Conservation (phyloP, 2,888 invertebrate species). For the Nemoura dubitans region DNA sequence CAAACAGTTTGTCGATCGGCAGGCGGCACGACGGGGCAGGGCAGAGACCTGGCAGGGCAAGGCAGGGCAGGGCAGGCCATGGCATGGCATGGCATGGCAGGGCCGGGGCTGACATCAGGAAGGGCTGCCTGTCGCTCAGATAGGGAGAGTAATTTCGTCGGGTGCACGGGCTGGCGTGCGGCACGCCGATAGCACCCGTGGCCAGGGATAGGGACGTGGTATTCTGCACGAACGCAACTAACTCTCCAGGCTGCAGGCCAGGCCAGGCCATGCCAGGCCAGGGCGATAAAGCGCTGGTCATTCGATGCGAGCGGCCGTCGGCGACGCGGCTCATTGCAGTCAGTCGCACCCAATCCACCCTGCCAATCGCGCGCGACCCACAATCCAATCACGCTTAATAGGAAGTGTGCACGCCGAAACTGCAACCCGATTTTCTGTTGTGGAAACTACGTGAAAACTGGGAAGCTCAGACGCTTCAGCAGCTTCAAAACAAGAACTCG, state of each 20-base stretch:
- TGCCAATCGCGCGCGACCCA: too few relatives aligned
- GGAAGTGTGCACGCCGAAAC: background rate
- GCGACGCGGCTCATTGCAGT: background rate
- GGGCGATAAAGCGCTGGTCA: background rate
- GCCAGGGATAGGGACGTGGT: background rate
- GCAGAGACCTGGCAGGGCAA: too few relatives aligned
- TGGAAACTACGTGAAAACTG: too few relatives aligned
- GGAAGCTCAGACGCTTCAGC: too few relatives aligned
- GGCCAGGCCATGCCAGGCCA: background rate
- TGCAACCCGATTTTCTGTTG: background rate
- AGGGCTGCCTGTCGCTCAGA: background rate
- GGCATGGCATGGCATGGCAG: too few relatives aligned
- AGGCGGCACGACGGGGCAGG: background rate
- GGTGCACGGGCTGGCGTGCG: background rate
- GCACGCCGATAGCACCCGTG: background rate
- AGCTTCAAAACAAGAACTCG: too few relatives aligned
- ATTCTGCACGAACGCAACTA: background rate
- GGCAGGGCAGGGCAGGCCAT: too few relatives aligned
- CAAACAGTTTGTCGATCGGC: background rate
- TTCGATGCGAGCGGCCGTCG: background rate
- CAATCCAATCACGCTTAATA: background rate
- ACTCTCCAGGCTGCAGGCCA: background rate
- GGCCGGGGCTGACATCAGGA: background rate
- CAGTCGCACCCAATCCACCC: background rate
- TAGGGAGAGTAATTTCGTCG: background rate